Evolutionary conservation across 2,797 vertebrate genomes (phyloP).

Genomic region (Enteromius thamalakanensis): DNA sequence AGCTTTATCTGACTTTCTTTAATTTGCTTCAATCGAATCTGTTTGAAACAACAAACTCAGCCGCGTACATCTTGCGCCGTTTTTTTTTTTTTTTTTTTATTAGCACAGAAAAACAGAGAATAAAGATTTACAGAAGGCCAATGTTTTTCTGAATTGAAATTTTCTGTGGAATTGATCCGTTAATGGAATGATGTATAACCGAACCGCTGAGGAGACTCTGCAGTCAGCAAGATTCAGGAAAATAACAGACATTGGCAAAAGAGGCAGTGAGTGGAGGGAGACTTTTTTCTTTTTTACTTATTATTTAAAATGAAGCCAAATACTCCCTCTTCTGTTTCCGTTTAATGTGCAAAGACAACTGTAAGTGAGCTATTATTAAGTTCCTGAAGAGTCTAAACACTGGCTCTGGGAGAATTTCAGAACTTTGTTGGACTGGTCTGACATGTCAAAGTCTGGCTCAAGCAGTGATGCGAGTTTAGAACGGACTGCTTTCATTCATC

Average conservation of each 20-base stretch:
- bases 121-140: slow-evolving; percentile 27
- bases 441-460: not conserved
- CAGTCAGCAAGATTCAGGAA: slow-evolving; percentile 47
- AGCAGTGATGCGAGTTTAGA: not conserved
- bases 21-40: slow-evolving; percentile 45
- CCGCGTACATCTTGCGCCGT: slow-evolving; percentile 15
- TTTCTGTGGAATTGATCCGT: slow-evolving; percentile 53
- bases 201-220: not conserved
- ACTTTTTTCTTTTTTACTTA: slow-evolving; percentile 18
- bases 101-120: slow-evolving; percentile 38
- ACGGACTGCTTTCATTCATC: not conserved
- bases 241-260: slow-evolving; percentile 26
- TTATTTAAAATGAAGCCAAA: slow-evolving; percentile 15
- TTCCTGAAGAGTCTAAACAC: slow-evolving; percentile 8
- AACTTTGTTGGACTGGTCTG: not conserved
- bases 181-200: slow-evolving; percentile 51
- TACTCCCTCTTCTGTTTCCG: not conserved
- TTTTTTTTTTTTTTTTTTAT: slow-evolving; percentile 38
- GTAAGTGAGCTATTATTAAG: slow-evolving; percentile 8
- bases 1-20: slow-evolving; percentile 45
- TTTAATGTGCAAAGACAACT: slow-evolving; percentile 1
- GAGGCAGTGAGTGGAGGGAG: not conserved
- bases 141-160: slow-evolving; percentile 42
- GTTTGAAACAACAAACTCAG: slow-evolving; percentile 38
- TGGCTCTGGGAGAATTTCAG: not conserved